Evolutionary conservation across 2,888 invertebrate genomes (phyloP).

Genomic region (Stomorhina lunata): DNA sequence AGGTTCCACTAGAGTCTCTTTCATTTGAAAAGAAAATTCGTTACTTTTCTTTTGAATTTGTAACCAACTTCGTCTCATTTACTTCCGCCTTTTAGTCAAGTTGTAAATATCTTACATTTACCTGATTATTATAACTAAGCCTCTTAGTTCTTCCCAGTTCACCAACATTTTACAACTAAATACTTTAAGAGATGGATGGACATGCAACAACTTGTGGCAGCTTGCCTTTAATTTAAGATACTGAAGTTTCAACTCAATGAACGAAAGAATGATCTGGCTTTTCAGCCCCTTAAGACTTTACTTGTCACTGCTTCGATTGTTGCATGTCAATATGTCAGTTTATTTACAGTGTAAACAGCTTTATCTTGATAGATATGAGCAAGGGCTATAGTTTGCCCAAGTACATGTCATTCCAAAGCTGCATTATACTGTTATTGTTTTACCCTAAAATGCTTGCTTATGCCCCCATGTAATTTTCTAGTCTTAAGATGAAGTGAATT

Average conservation of each 20-base stretch:
- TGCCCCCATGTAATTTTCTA: neutral
- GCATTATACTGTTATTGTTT: neutral
- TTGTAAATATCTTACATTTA: conserved; percentile 19
- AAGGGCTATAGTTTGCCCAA: no score
- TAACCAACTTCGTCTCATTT: neutral
- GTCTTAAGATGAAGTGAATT: neutral
- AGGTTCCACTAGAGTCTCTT: no score
- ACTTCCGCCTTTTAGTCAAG: conserved; percentile 54
- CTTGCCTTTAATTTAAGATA: neutral
- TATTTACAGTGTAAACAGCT: conserved; percentile 33
- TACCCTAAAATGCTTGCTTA: neutral
- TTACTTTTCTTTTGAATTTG: neutral
- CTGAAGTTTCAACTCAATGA: neutral
- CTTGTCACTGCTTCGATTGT: neutral
- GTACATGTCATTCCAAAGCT: neutral
- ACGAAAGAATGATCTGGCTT: neutral
- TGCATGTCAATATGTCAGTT: conserved; percentile 62
- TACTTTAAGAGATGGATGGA: neutral
- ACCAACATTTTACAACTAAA: neutral
- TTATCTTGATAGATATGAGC: conserved; percentile 1
- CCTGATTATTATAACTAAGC: conserved; percentile 21
- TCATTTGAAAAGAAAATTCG: neutral
- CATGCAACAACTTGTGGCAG: neutral
- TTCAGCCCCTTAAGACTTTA: neutral
- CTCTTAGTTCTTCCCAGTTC: conserved; percentile 39